Conservation (phyloP, 2,888 invertebrate genomes). For the Ischnus inquisitorius region DNA sequence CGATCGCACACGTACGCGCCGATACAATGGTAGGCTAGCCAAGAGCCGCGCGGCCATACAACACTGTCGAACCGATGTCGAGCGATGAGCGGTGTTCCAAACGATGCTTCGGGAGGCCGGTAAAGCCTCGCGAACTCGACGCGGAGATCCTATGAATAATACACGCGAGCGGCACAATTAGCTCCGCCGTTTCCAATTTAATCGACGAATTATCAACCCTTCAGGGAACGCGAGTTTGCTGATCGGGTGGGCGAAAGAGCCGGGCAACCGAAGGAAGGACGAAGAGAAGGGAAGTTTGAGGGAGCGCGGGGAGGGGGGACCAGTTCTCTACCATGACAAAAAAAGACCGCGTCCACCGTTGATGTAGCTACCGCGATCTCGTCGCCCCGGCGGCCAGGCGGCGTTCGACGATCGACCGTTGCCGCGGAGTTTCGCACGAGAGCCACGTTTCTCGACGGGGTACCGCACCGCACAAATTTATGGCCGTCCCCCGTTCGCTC, state of each 20-base stretch:
- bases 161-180: slow-evolving; percentile 83
- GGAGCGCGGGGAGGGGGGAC: slow-evolving; percentile 17
- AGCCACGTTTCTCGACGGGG: slow-evolving; percentile 66
- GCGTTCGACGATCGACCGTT: slow-evolving; percentile 68
- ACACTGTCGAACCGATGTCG: slow-evolving; percentile 22
- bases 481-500: slow-evolving; percentile 30
- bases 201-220: slow-evolving; percentile 85
- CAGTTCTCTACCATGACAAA: slow-evolving; percentile 54
- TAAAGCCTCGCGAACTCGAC: slow-evolving; percentile 37
- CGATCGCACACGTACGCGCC: slow-evolving; percentile 13
- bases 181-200: slow-evolving; percentile 84
- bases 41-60: background rate
- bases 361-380: slow-evolving; percentile 69
- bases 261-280: slow-evolving; percentile 24
- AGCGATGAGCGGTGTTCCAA: slow-evolving; percentile 21
- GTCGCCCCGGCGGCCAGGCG: slow-evolving; percentile 61
- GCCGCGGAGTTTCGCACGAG: slow-evolving; percentile 70
- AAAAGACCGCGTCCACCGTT: slow-evolving; percentile 55
- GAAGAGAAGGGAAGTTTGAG: background rate
- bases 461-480: slow-evolving; percentile 69
- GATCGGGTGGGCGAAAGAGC: slow-evolving; percentile 59
- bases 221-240: slow-evolving; percentile 79
- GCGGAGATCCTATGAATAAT: slow-evolving; percentile 82
- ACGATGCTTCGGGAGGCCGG: slow-evolving; percentile 30
- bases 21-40: background rate